These are phyloP conservation scores for Xanthia togata DNA, from an alignment of 2,888 invertebrate species.

Conservation along the genomic window DNA sequence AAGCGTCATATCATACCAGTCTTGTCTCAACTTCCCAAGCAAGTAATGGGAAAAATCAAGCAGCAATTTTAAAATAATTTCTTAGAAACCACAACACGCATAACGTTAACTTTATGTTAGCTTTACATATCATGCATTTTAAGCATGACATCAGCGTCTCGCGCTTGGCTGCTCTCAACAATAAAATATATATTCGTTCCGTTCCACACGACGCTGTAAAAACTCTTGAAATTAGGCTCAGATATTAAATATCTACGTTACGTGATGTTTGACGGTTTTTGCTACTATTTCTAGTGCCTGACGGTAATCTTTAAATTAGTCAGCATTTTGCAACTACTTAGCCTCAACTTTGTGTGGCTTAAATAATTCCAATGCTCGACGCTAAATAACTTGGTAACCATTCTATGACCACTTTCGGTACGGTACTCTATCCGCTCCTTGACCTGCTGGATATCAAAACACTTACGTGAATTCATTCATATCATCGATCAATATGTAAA, in stretches of 20 bases:
- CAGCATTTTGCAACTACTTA: not conserved
- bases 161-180: slow-evolving; percentile 76
- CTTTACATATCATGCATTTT: slow-evolving; percentile 69
- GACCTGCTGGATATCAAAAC: slow-evolving; percentile 33
- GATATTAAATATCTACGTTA: slow-evolving; percentile 60
- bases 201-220: slow-evolving; percentile 71
- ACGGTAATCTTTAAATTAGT: slow-evolving; percentile 24
- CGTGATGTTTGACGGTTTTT: slow-evolving; percentile 47
- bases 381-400: slow-evolving; percentile 16
- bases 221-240: slow-evolving; percentile 64
- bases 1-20: slow-evolving; percentile 15
- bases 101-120: slow-evolving; percentile 66
- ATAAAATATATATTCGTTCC: slow-evolving; percentile 73
- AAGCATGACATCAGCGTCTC: slow-evolving; percentile 79
- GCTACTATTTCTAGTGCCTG: slow-evolving; percentile 31
- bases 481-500: slow-evolving; percentile 37
- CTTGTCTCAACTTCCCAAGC: slow-evolving; percentile 22
- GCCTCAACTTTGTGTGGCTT: not conserved
- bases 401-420: slow-evolving; percentile 9
- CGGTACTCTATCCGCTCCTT: slow-evolving; percentile 16
- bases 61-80: slow-evolving; percentile 60
- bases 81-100: slow-evolving; percentile 64
- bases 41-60: slow-evolving; percentile 58
- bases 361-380: not conserved
- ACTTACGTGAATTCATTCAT: slow-evolving; percentile 22